These are phyloP conservation scores for Dendrophyllia cribrosa DNA, from an alignment of 64 coral and sea anemone species.

Conservation along the genomic window DNA sequence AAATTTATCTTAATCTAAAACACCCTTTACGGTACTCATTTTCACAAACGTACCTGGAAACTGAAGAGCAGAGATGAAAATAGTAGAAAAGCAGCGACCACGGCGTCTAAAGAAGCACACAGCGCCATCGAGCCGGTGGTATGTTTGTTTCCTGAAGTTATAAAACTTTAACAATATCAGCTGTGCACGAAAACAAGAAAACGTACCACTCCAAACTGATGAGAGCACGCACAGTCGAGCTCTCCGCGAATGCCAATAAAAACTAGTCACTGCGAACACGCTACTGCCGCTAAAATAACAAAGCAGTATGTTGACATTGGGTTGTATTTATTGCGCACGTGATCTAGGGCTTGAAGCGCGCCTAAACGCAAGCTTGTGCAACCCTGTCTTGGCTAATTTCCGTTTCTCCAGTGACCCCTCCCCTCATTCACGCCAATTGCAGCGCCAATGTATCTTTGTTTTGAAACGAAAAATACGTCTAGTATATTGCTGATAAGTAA, in stretches of 20 bases:
- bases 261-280: neutral
- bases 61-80: neutral
- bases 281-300: neutral
- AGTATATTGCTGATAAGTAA: too few species aligned
- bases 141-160: neutral
- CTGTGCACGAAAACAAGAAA: neutral
- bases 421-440: too few species aligned
- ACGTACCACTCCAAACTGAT: neutral
- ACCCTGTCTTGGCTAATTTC: neutral
- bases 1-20: too few species aligned
- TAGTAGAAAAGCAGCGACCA: neutral
- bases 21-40: neutral
- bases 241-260: neutral
- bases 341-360: neutral
- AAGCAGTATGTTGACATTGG: neutral
- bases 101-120: neutral
- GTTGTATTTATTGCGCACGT: neutral
- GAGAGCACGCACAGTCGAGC: neutral
- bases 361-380: neutral
- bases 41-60: conserved; percentile 10
- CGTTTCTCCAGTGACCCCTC: neutral
- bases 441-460: too few species aligned
- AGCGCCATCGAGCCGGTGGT: neutral
- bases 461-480: too few species aligned
- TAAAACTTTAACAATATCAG: neutral